Conservation (phyloP, 2,888 invertebrate genomes). For the Elegia similella region DNA sequence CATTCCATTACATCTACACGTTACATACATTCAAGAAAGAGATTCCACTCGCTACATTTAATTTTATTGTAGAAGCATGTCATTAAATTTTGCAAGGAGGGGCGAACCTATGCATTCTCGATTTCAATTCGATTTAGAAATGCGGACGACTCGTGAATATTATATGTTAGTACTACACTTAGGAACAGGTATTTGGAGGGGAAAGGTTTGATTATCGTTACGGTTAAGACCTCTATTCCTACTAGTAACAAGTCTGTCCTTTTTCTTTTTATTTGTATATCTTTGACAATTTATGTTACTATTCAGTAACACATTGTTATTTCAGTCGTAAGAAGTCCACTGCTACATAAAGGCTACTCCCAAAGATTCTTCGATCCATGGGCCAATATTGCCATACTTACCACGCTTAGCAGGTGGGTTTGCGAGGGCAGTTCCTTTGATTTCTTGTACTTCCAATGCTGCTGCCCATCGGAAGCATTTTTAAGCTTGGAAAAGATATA, state of each 20-base stretch:
- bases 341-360: too few relatives aligned
- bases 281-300: neutral
- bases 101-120: slow-evolving; percentile 21
- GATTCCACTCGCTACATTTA: slow-evolving; percentile 30
- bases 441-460: too few relatives aligned
- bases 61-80: slow-evolving; percentile 30
- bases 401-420: too few relatives aligned
- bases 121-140: slow-evolving; percentile 6
- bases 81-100: slow-evolving; percentile 29
- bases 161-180: neutral
- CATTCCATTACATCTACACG: slow-evolving; percentile 6
- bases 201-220: neutral
- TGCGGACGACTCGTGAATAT: slow-evolving; percentile 15
- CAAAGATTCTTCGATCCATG: too few relatives aligned
- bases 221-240: neutral
- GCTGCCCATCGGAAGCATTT: too few relatives aligned
- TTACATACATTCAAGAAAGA: slow-evolving; percentile 24
- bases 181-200: neutral
- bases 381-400: too few relatives aligned
- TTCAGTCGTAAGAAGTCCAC: too few relatives aligned
- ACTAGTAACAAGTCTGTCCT: neutral
- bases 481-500: too few relatives aligned
- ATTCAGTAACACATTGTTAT: too few relatives aligned
- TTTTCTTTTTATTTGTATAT: neutral
- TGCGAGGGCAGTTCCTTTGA: too few relatives aligned